Base-by-base conservation (phyloP, 2,113 vertebrate species). In the Ciconia stormi region DNA sequence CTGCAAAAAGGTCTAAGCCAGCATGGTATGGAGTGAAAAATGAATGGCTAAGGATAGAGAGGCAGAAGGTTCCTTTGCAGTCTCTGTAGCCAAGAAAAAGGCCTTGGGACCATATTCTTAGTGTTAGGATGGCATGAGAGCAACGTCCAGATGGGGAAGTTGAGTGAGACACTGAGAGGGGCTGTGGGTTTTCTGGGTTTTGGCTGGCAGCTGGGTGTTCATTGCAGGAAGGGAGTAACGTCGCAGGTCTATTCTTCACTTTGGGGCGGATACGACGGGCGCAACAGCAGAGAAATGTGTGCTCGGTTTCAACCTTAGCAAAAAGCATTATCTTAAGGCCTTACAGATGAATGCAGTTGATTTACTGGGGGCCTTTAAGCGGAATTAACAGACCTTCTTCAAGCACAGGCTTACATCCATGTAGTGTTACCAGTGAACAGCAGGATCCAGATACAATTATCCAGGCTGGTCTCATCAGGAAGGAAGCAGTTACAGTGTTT, bases 261-360 rank as follows among this genome's bases (percentile, higher is more conserved):
- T 58, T 0, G 0, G 21, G 34, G 8, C 3, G 2, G 22, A 38
- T 13, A 22, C 0, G 0, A 2, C 11, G 40, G 44, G 16, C 0
- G 0, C 11, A 12, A 6, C 19, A 30, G 62, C 44, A 80, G 44
- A 49, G 42, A 25, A 50, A 9, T 21, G 6, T 4, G 3, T 42
- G 23, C 40, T 78, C 16, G 11, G 17, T 56, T 81, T 65, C 42
- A 56, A 1, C 49, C 18, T 16, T 40, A 81, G 16, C 16, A 27
- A 73, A 82, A 80, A 47, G 7, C 58, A n/a, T 34, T 49, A 18
- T 40, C 18, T 40, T 14, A 61, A 42, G 30, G 65, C 26, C 21
- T 47, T 44, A 34, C 13, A 36, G 52, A 14, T 50, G 38, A 20
- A 29, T 61, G 21, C 36, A 10, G 7, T 32, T 58, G 20, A 13